Base-by-base conservation (phyloP, 2,888 invertebrate species). In the Ischnura elegans region DNA sequence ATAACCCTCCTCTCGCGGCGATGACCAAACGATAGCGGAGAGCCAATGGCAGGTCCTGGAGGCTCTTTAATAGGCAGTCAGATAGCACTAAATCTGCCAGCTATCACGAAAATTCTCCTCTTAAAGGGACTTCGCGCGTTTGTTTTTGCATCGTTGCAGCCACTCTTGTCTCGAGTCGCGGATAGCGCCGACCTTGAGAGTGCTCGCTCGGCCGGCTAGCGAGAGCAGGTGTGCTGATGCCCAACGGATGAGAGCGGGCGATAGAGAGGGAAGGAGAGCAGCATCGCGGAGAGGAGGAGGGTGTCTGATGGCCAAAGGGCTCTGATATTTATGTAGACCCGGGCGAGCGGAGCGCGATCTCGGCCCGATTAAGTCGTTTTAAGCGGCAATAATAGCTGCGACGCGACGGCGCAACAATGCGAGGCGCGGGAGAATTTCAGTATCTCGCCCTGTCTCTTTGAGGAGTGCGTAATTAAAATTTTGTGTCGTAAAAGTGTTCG, bases 401-500 rank as follows among this genome's bases (percentile, higher is more conserved):
- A 76, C 76, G 76, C 36, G 29, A 76, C 76, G 76, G n/a, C 76
- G 36, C 76, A 76, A 76, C 76, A 76, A 76, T 76, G 76, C 76
- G 16, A 36, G 76, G 76, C 76, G 76, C 36, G 29, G 76, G 29
- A 76, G 76, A 8, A 76, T 36, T 29, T 36, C 76, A 29, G 21
- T 10, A 36, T 4, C 36, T 16, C 76, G 76, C 16, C 6, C n/a
- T 29, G 36, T 13, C 76, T 36, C 13, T 0, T n/a, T 25, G n/a
- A 25, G 76, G 10, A 36, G 61, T 25, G 61, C 61, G n/a, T 76
- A 76, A 76, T 76, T 76, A 76, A 36, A 76, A 76, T 76, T n/a
- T 21, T 29, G 13, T 76, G 25, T 6, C 76, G 29, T 25, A 29
- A 76, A 76, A 25, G 25, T 61, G 25, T 61, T 21, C 61, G 19